Conservation (phyloP, 2,797 vertebrate genomes). For the Austrolebias charrua region DNA sequence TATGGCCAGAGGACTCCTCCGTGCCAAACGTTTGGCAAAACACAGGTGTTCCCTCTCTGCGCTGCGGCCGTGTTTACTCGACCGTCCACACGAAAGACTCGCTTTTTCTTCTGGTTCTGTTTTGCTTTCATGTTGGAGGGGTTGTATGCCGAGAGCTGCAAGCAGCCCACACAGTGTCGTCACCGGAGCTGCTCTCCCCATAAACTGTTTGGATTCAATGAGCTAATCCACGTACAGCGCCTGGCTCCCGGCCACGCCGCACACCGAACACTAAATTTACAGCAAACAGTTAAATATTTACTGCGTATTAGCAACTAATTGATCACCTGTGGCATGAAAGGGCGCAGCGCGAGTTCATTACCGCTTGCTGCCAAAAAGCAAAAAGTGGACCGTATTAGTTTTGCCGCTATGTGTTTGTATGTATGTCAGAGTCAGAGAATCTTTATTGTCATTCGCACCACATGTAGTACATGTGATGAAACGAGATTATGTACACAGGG, state of each 20-base stretch:
- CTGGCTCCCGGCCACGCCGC: conserved; percentile 57
- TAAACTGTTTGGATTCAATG: conserved; percentile 84
- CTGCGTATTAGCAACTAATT: conserved; percentile 56
- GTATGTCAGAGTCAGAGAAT: no score
- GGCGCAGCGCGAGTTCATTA: no score
- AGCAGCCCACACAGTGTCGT: conserved; percentile 78
- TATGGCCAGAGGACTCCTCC: conserved; percentile 45
- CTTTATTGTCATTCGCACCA: no score
- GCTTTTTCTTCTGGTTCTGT: conserved; percentile 51
- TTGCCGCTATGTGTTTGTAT: no score
- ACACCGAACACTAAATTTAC: conserved; percentile 57
- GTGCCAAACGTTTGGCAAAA: conserved; percentile 62
- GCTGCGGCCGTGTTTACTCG: conserved; percentile 71
- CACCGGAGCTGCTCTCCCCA: conserved; percentile 73
- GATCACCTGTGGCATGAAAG: conserved; percentile 48
- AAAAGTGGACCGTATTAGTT: no score
- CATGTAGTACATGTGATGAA: no score
- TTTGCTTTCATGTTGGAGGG: conserved; percentile 60
- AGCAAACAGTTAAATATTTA: conserved; percentile 75
- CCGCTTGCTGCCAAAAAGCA: no score
- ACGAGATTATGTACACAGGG: no score
- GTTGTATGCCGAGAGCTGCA: conserved; percentile 76
- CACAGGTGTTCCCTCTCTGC: conserved; percentile 78
- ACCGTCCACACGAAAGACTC: conserved; percentile 69
- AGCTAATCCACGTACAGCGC: conserved; percentile 79